Conservation (phyloP, 2,797 vertebrate species). For the Ciconia nigra region DNA sequence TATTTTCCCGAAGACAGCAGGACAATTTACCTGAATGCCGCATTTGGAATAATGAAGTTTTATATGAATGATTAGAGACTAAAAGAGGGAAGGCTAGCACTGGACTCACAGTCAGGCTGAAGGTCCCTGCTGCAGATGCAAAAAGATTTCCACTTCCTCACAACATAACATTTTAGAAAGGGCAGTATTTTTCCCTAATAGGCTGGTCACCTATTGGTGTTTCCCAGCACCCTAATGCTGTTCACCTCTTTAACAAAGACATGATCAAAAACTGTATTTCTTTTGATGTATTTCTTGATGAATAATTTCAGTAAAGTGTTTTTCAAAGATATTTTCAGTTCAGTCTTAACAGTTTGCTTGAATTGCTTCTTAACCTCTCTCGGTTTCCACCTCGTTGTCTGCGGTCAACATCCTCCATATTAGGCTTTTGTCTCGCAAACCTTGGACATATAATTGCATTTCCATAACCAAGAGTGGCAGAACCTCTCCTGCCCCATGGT, state of each 20-base stretch:
- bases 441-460: not conserved
- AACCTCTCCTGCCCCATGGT: not conserved
- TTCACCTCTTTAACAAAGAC: not conserved
- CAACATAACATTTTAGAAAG: not conserved
- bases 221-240: not conserved
- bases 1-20: not conserved
- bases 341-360: not conserved
- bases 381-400: not conserved
- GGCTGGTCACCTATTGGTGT: not conserved
- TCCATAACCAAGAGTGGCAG: not conserved
- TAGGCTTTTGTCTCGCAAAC: not conserved
- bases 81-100: not conserved
- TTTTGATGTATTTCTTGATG: not conserved
- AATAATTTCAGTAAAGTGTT: not conserved
- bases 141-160: not conserved
- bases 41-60: not conserved
- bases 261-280: not conserved
- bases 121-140: not conserved
- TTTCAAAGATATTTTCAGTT: not conserved
- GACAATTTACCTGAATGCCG: not conserved
- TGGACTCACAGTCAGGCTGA: not conserved
- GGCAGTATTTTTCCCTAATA: not conserved
- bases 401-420: not conserved
- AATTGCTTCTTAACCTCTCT: not conserved
- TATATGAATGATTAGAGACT: not conserved